Evolutionary conservation across 2,888 invertebrate species (phyloP), one percentile per base, ranked within the genome.

Genomic region (Drosophila pegasa): DNA sequence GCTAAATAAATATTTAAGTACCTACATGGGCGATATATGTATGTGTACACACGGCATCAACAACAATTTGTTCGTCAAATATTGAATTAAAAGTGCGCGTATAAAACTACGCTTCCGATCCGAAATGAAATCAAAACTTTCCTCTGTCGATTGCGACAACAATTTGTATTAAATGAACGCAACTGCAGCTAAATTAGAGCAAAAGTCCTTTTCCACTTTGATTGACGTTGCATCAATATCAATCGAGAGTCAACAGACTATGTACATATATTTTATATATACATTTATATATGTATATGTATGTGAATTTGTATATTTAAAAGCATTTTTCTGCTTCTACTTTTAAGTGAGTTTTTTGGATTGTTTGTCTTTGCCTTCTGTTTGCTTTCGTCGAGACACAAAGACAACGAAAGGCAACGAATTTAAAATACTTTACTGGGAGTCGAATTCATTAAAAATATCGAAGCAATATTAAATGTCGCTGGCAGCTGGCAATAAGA

Each of bases 1-100:
- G 60, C 55, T 64, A 68, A 74, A 82, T 82, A 82, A 84, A 83
- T 84, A 84, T 84, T 80, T 80, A 78, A 80, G n/a, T 80, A 76
- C 55, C 25, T 5, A 74, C 62, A 81, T 71, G 69, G 71, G 61
- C 78, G 64, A 57, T 45, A 48, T 48, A 63, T 2, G 5, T n/a
- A n/a, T 2, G 12, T 18, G 18, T 18, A 10, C 57, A 43, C 2
- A 9, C n/a, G 25, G 55, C 57, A 64, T 61, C 51, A 62, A 48
- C 60, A 61, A 51, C 60, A 63, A 58, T 43, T 43, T 61, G 38
- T 47, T 40, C 52, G 41, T 35, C 55, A 79, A 75, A 77, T 71
- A 81, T 77, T 75, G 64, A 63, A 56, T 68, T 51, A 68, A 78
- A 59, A 33, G 40, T 41, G 37, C 55, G 47, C 37, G 51, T 74